Conservation (phyloP, 1,140 invertebrate genomes). For the Pseudomyrmex flavicornis region DNA sequence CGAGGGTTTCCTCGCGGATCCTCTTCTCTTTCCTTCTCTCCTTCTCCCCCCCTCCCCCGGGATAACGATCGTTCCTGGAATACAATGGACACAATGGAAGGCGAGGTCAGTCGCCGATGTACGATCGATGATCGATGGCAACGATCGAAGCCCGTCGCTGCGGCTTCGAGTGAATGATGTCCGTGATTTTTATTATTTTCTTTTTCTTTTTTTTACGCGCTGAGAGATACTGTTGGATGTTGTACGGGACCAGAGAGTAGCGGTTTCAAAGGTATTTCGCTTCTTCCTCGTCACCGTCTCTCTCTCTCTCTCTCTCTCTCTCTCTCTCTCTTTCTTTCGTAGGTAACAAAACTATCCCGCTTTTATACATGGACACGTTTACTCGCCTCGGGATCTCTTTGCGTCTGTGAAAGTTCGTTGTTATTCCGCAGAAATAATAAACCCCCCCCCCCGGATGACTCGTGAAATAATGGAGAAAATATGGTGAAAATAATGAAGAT, state of each 20-base stretch:
- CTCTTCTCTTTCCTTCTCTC: conserved; percentile 63
- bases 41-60: conserved; percentile 18
- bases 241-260: conserved; percentile 15
- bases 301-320: too few species aligned
- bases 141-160: conserved; percentile 16
- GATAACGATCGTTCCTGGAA: conserved; percentile 28
- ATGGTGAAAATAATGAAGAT: conserved; percentile 24
- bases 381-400: not conserved
- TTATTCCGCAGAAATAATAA: conserved; percentile 5
- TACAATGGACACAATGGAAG: conserved; percentile 35
- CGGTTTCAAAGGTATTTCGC: conserved; percentile 18
- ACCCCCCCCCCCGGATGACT: not conserved
- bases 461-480: conserved; percentile 21
- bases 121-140: conserved; percentile 50
- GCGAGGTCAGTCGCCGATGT: conserved; percentile 40
- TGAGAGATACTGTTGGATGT: not conserved
- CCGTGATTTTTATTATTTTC: conserved; percentile 1
- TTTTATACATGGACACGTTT: not conserved
- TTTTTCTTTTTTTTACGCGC: too few species aligned
- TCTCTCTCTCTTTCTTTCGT: too few species aligned
- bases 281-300: too few species aligned
- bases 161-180: conserved; percentile 24
- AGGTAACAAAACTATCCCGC: too few species aligned
- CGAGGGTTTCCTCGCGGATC: conserved; percentile 43
- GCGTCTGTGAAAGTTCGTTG: not conserved